Evolutionary conservation across 2,113 vertebrate genomes (phyloP), one percentile per base, ranked within the genome.

Genomic region (Triplophysa tibetana): DNA sequence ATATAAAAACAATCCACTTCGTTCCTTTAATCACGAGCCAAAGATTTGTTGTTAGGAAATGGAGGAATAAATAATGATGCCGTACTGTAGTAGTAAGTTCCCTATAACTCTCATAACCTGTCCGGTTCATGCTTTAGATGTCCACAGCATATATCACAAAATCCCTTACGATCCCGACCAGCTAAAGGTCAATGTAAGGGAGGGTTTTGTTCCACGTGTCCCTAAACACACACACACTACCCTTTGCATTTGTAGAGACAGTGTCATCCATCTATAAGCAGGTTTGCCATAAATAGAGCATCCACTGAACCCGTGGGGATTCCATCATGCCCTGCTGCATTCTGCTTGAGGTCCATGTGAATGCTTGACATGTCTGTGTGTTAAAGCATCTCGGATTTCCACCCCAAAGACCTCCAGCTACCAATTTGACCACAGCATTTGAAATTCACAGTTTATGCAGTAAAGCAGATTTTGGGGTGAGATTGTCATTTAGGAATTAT

Each of bases 241-340:
- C 24, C 33, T 54, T 1, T 13, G 69, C 45, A 2, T 54, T 62
- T 60, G 74, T 66, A 45, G 63, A 64, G 78, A 70, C 69, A 81
- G 68, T 82, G 52, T 58, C 33, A 45, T 79, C 83, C 82, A 83
- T 88, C 77, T 83, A 69, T 69, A 41, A 88, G 65, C 52, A 70
- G 60, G 58, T 70, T 69, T 13, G 45, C 88, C 91, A 90, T 88
- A 91, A 89, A 92, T 92, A 92, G 88, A 75, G 69, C 10, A 33
- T 79, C 77, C 80, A 80, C 75, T 86, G 64, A 84, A 84, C 85
- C 81, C 82, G 41, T 7, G 64, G 85, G 84, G 81, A 86, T 86
- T 84, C 87, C 85, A 84, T 87, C 79, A 79, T 87, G 86, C 87
- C 75, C 70, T 69, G 80, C 79, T 77, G 85, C 89, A 90, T 90